These are phyloP conservation scores for Acyrthosiphon pisum DNA, from an alignment of 1,140 invertebrate genomes.

Conservation along the genomic window DNA sequence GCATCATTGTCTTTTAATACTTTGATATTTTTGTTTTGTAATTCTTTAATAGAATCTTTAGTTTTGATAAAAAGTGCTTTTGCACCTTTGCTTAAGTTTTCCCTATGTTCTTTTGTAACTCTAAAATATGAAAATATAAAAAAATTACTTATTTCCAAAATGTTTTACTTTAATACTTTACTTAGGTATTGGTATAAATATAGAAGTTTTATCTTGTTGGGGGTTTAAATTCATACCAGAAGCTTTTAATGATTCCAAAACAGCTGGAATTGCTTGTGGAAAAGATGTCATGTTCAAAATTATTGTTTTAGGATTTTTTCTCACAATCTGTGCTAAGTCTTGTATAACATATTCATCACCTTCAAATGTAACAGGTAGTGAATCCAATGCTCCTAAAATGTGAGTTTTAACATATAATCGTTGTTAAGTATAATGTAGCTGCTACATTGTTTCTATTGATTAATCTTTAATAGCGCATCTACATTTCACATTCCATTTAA, in stretches of 20 bases:
- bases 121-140: conserved; percentile 63
- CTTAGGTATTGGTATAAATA: conserved; percentile 89
- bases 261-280: conserved; percentile 82
- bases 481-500: background rate
- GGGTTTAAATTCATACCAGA: conserved; percentile 93
- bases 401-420: background rate
- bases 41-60: conserved; percentile 77
- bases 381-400: conserved; percentile 76
- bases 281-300: conserved; percentile 82
- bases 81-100: conserved; percentile 85
- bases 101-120: conserved; percentile 90
- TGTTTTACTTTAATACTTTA: conserved; percentile 64
- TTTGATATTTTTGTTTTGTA: conserved; percentile 78
- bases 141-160: conserved; percentile 35
- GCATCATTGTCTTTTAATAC: conserved; percentile 67
- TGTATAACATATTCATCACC: conserved; percentile 84
- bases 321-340: conserved; percentile 85
- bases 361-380: conserved; percentile 76
- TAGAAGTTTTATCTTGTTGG: conserved; percentile 89
- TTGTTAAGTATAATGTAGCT: background rate
- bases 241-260: conserved; percentile 75
- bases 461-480: background rate
- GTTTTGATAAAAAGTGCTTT: conserved; percentile 82
- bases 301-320: conserved; percentile 86
- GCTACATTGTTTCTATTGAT: background rate